These are phyloP conservation scores for Tonatia bakeri DNA, from an alignment of 2,113 vertebrate species.

Conservation along the genomic window DNA sequence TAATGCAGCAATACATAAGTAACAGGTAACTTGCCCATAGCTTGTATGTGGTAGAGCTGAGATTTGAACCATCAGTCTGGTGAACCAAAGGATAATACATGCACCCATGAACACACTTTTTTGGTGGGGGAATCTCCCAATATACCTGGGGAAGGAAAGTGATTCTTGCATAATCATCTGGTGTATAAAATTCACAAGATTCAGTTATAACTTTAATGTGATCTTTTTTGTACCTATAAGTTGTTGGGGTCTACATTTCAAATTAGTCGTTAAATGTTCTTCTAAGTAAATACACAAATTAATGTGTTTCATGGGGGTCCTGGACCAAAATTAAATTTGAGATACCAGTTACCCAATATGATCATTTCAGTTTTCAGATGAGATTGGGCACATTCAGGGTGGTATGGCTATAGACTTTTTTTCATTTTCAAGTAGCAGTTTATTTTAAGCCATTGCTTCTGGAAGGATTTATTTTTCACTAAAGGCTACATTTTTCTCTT, in stretches of 20 bases:
- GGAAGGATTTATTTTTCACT: neutral
- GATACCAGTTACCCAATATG: neutral
- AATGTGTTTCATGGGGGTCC: slow-evolving; percentile 5
- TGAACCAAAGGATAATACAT: neutral
- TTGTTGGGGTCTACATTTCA: neutral
- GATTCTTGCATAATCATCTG: neutral
- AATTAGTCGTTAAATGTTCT: neutral
- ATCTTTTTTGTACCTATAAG: neutral
- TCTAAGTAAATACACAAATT: neutral
- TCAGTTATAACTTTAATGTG: neutral
- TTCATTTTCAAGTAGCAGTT: slow-evolving; percentile 28
- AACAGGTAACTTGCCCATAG: neutral
- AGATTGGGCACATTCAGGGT: too few relatives aligned
- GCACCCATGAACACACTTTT: neutral
- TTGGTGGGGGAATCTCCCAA: neutral
- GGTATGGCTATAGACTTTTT: neutral
- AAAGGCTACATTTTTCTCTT: neutral
- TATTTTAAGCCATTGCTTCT: slow-evolving; percentile 45
- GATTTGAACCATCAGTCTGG: neutral
- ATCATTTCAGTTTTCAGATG: slow-evolving; percentile 16
- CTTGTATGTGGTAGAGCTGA: neutral
- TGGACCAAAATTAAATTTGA: slow-evolving; percentile 15
- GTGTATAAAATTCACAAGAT: neutral
- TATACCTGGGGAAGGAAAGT: neutral
- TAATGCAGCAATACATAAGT: neutral